These are phyloP conservation scores for Atherinomorus stipes DNA, from an alignment of 2,113 vertebrate species.

Conservation along the genomic window DNA sequence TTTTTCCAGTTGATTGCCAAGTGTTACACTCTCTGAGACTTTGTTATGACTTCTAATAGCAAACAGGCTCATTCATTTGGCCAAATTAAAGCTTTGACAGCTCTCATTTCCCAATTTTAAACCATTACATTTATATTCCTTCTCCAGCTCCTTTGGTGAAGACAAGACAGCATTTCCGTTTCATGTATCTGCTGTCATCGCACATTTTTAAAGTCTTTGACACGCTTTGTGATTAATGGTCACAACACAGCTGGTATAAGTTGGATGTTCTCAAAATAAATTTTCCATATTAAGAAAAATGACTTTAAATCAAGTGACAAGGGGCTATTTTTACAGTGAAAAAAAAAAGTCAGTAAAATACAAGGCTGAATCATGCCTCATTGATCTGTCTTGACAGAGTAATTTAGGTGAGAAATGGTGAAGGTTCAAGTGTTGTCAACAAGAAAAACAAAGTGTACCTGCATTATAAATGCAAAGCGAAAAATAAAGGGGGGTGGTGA, in stretches of 20 bases:
- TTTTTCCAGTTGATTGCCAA: neutral
- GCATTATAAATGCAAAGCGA: constrained; percentile 2
- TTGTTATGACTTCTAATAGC: neutral
- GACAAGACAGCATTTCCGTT: neutral
- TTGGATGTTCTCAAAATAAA: neutral
- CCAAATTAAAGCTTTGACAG: neutral
- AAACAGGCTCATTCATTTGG: neutral
- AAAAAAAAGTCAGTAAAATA: neutral
- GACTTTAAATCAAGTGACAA: neutral
- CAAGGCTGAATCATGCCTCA: neutral
- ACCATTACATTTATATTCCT: neutral
- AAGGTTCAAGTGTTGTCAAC: neutral
- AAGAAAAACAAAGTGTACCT: neutral
- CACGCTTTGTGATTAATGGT: constrained; percentile 16
- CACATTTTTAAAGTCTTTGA: constrained; percentile 8
- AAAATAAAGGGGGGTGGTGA: neutral
- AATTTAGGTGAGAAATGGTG: constrained; percentile 12
- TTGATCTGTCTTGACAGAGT: constrained; percentile 15
- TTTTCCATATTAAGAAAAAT: constrained; percentile 10
- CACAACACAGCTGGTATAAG: neutral
- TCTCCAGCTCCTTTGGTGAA: no score
- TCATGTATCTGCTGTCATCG: neutral
- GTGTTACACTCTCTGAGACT: neutral
- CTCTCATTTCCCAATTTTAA: neutral
- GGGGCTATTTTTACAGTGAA: neutral